Conservation (phyloP, 2,797 vertebrate species). For the Rhabdomys pumilio region DNA sequence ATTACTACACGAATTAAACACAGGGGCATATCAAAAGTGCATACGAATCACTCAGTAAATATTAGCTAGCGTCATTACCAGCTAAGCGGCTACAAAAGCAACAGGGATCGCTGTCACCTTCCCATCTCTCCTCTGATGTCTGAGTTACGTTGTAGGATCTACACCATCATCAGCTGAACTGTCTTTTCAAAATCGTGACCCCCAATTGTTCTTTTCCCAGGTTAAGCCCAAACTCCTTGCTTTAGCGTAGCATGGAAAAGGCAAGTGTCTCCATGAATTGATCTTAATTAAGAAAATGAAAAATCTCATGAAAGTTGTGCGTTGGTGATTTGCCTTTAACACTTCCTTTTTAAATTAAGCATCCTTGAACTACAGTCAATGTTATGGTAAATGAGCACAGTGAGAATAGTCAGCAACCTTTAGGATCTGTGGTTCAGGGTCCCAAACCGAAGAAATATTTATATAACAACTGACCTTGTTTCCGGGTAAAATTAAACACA, state of each 20-base stretch:
- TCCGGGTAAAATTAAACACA: constrained; percentile 28
- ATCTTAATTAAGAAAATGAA: constrained; percentile 10
- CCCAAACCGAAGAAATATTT: constrained; percentile 18
- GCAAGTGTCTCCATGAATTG: background rate
- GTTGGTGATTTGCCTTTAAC: background rate
- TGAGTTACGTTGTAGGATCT: background rate
- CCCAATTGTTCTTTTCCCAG: background rate
- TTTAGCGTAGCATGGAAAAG: background rate
- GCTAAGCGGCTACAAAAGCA: constrained; percentile 5
- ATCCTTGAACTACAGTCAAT: background rate
- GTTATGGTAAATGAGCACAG: background rate
- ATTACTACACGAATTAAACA: constrained; percentile 38
- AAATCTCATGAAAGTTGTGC: background rate
- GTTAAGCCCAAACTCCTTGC: background rate
- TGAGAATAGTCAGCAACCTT: background rate
- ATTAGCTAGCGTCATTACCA: background rate
- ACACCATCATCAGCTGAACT: background rate
- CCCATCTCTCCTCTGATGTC: background rate
- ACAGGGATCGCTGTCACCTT: background rate
- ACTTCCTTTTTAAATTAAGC: constrained; percentile 28
- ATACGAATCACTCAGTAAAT: background rate
- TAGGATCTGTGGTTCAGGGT: constrained; percentile 8
- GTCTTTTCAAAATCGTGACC: constrained; percentile 26
- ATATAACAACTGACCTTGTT: background rate
- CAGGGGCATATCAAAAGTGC: background rate